phyloP scores from a whole-genome alignment of 2,888 invertebrate species.

The Andricus quercusramuli region DNA sequence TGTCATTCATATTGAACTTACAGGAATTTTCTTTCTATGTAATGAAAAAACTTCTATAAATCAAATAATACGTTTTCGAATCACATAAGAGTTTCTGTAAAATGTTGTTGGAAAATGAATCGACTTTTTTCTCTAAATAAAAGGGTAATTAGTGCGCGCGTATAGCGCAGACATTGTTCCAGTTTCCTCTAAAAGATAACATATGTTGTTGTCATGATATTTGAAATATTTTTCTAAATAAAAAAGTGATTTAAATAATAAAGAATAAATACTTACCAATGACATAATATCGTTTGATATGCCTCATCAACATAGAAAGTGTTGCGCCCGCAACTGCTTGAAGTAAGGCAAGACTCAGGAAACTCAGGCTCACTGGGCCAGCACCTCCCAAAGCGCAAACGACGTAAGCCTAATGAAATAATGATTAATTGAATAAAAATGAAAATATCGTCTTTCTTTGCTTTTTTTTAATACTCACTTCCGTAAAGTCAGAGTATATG shows the following conservation, averaged over 20 bases:
- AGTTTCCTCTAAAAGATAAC: too few relatives aligned
- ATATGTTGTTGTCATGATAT: too few relatives aligned
- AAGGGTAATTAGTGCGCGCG: too few relatives aligned
- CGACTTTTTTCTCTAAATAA: too few relatives aligned
- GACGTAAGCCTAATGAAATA: constrained; percentile 85
- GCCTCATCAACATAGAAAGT: constrained; percentile 88
- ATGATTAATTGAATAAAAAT: constrained; percentile 11
- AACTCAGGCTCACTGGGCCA: constrained; percentile 85
- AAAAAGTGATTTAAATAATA: background rate
- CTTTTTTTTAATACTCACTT: constrained; percentile 80
- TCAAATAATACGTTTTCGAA: too few relatives aligned
- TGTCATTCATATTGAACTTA: too few relatives aligned
- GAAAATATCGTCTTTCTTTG: background rate
- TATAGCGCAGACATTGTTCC: too few relatives aligned
- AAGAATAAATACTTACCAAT: constrained; percentile 80
- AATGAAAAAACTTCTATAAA: too few relatives aligned
- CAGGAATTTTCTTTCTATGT: too few relatives aligned
- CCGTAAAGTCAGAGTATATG: constrained; percentile 90
- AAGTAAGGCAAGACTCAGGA: constrained; percentile 87
- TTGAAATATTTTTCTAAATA: too few relatives aligned
- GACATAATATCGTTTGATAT: constrained; percentile 86
- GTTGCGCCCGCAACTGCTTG: constrained; percentile 89
- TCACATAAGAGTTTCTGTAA: too few relatives aligned
- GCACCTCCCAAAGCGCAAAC: constrained; percentile 89
- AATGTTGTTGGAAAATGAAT: too few relatives aligned